These are phyloP conservation scores for Temnothorax longispinosus DNA, from an alignment of 1,140 invertebrate genomes.

Conservation along the genomic window DNA sequence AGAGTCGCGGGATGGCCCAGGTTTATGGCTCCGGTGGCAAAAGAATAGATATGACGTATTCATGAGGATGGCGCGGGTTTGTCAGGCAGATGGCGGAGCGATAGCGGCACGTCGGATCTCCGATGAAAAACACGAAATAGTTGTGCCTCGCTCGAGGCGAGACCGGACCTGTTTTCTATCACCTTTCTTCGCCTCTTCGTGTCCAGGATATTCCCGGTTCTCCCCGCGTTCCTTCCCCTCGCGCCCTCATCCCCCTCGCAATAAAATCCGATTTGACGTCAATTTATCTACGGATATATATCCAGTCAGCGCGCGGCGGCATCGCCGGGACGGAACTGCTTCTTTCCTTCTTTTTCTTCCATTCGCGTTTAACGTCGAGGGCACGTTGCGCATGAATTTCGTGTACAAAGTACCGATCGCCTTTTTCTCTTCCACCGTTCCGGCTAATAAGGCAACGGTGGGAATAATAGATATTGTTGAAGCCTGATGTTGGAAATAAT, in stretches of 20 bases:
- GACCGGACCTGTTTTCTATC: constrained; percentile 85
- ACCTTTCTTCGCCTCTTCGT: constrained; percentile 79
- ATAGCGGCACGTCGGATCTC: constrained; percentile 76
- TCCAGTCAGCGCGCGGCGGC: constrained; percentile 71
- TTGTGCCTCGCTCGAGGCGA: constrained; percentile 83
- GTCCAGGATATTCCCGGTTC: constrained; percentile 67
- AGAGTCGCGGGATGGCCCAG: constrained; percentile 38
- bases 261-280: constrained; percentile 84
- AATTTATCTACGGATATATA: constrained; percentile 83
- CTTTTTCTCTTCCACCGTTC: constrained; percentile 50
- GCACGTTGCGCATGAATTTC: constrained; percentile 71
- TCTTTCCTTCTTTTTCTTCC: constrained; percentile 36
- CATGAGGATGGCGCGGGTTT: constrained; percentile 80
- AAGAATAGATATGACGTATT: constrained; percentile 83
- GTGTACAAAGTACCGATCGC: constrained; percentile 55
- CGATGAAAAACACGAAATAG: constrained; percentile 83
- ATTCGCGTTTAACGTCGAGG: constrained; percentile 36
- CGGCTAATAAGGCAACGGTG: constrained; percentile 68
- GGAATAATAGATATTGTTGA: constrained; percentile 68
- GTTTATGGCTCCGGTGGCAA: constrained; percentile 73
- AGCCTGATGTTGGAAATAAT: constrained; percentile 34
- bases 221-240: constrained; percentile 44
- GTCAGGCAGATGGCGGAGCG: constrained; percentile 81
- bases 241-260: constrained; percentile 65
- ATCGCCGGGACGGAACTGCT: constrained; percentile 47